A percentile compares a stretch with the other conserved stretches of the same genome.
Evolutionary conservation across 2,888 invertebrate genomes (phyloP).

Genomic region (Oscheius onirici): DNA sequence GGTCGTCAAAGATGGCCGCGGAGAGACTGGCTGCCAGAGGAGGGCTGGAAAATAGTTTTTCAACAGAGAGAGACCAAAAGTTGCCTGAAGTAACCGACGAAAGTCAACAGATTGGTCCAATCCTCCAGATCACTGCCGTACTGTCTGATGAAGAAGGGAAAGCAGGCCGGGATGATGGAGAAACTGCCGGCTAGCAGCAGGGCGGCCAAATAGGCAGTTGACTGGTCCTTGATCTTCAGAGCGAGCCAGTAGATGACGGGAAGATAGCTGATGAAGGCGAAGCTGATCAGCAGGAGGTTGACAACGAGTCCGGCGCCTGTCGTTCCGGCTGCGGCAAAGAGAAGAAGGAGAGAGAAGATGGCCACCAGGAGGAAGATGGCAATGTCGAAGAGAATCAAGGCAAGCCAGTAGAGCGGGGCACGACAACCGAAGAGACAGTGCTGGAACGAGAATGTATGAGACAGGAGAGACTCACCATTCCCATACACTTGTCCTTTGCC

Average conservation of each 20-base stretch:
- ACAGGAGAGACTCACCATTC: not conserved
- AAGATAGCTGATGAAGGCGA: constrained; percentile 11
- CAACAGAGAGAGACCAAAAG: too few species aligned
- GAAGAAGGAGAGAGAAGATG: not conserved
- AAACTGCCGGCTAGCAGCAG: not conserved
- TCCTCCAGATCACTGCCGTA: constrained; percentile 18
- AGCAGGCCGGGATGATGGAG: constrained; percentile 5
- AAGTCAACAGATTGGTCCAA: not conserved
- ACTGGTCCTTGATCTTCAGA: not conserved
- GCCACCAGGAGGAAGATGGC: not conserved
- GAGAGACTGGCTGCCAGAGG: constrained; percentile 4
- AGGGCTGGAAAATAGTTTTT: constrained; percentile 1
- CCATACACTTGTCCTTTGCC: constrained; percentile 14
- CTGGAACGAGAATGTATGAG: constrained; percentile 7
- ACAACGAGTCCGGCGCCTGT: not conserved
- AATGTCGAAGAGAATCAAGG: not conserved
- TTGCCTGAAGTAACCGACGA: not conserved
- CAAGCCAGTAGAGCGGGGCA: constrained; percentile 12
- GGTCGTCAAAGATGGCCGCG: constrained; percentile 2
- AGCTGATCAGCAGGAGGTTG: not conserved
- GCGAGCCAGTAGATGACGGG: constrained; percentile 20
- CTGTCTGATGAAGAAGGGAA: constrained; percentile 1
- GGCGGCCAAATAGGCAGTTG: not conserved
- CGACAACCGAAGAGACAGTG: constrained; percentile 18
- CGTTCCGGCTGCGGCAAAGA: not conserved